phyloP scores from a whole-genome alignment of 2,888 invertebrate genomes.

The Drosophila testacea region DNA sequence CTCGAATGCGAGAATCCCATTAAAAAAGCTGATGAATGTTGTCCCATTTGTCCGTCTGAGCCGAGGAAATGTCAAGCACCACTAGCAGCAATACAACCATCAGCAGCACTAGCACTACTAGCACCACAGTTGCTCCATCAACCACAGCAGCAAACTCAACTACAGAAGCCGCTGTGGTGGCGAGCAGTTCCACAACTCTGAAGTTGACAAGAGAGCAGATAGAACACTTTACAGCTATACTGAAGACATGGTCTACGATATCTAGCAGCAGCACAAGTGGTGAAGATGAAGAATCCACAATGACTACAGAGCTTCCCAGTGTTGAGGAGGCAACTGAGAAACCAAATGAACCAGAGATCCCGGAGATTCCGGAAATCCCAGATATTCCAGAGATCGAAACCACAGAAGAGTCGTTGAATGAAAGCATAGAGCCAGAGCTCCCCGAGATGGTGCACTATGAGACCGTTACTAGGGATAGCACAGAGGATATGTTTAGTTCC shows the following conservation, averaged over 20 bases:
- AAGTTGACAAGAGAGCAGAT: conserved; percentile 13
- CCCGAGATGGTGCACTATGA: not conserved
- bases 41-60: conserved; percentile 69
- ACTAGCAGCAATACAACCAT: not conserved
- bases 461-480: not conserved
- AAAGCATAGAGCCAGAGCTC: not conserved
- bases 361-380: not conserved
- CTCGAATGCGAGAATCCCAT: conserved; percentile 70
- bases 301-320: conserved; percentile 5
- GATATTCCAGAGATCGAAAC: not conserved
- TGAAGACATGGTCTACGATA: not conserved
- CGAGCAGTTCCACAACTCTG: conserved; percentile 1
- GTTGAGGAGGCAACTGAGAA: not conserved
- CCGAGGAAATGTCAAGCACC: not conserved
- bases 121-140: not conserved
- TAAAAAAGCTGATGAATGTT: conserved; percentile 73
- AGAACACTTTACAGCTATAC: not conserved
- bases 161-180: not conserved
- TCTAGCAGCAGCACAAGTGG: conserved; percentile 18
- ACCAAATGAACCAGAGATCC: not conserved
- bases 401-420: not conserved
- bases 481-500: not conserved
- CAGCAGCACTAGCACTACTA: not conserved
- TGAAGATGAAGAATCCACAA: not conserved
- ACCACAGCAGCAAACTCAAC: conserved; percentile 4